Evolutionary conservation across 2,888 invertebrate species (phyloP).

Genomic region (Neoascia interrupta): DNA sequence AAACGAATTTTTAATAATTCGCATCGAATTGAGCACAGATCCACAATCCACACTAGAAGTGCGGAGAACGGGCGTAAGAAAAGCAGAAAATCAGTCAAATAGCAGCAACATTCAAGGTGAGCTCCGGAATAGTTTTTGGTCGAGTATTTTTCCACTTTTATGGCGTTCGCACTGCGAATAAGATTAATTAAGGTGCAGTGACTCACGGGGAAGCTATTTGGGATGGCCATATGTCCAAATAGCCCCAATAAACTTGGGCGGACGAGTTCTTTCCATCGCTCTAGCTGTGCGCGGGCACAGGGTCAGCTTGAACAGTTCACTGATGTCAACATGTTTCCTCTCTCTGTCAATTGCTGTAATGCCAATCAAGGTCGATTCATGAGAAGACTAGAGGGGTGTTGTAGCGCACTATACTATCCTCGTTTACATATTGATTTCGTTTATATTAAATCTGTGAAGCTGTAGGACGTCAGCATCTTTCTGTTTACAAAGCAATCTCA

Average conservation of each 20-base stretch:
- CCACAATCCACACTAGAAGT: constrained; percentile 13
- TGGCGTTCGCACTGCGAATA: constrained; percentile 2
- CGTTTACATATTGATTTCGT: too few relatives aligned
- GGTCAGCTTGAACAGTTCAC: too few relatives aligned
- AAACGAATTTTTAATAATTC: constrained; percentile 41
- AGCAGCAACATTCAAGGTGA: constrained; percentile 51
- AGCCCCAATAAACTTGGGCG: background rate
- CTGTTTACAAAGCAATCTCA: too few relatives aligned
- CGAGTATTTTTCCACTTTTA: background rate
- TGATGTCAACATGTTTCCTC: too few relatives aligned
- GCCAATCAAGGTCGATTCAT: too few relatives aligned
- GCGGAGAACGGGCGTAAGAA: constrained; percentile 6
- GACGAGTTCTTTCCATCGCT: too few relatives aligned
- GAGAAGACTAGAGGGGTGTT: too few relatives aligned
- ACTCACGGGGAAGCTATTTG: constrained; percentile 2
- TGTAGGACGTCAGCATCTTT: too few relatives aligned
- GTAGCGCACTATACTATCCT: too few relatives aligned
- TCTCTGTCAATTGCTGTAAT: too few relatives aligned
- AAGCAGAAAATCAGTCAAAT: background rate
- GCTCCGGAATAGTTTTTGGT: background rate
- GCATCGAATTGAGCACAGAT: constrained; percentile 28
- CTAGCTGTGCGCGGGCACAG: too few relatives aligned
- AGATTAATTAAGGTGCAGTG: constrained; percentile 12
- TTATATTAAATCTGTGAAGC: too few relatives aligned
- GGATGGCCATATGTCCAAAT: background rate